A percentile compares a stretch with the other conserved stretches of the same genome.
phyloP scores from a whole-genome alignment of 1,140 invertebrate species.

The Aphelenchoides avenae region DNA sequence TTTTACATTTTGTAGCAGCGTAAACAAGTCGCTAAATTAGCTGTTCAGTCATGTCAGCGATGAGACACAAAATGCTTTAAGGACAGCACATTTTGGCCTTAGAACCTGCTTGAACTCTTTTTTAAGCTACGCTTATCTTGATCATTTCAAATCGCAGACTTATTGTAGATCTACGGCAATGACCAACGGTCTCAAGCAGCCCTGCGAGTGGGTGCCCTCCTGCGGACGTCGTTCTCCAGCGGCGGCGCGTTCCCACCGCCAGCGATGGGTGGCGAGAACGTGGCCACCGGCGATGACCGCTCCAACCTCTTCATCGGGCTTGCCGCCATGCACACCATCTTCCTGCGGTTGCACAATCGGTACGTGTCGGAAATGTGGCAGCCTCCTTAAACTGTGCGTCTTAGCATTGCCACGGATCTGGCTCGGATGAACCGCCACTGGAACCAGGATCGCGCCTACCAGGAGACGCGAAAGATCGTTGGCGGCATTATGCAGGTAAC shows the following conservation, averaged over 20 bases:
- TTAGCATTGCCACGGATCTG: slow-evolving; percentile 31
- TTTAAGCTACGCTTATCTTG: not conserved
- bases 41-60: not conserved
- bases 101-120: no score
- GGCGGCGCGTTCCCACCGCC: slow-evolving; percentile 18
- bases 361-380: slow-evolving; percentile 14
- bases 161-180: slow-evolving; percentile 27
- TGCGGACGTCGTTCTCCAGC: slow-evolving; percentile 18
- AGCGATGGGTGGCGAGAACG: slow-evolving; percentile 24
- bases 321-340: slow-evolving; percentile 35
- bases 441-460: slow-evolving; percentile 35
- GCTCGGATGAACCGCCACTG: slow-evolving; percentile 30
- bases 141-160: not conserved
- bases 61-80: slow-evolving; percentile 3
- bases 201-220: slow-evolving; percentile 34
- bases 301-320: slow-evolving; percentile 32
- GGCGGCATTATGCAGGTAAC: slow-evolving; percentile 40
- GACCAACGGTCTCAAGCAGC: not conserved
- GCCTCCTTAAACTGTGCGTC: not conserved
- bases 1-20: not conserved
- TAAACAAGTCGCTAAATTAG: not conserved
- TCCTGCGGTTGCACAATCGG: slow-evolving; percentile 44
- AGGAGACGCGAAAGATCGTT: slow-evolving; percentile 45
- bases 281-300: slow-evolving; percentile 35
- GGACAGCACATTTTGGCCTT: no score